Base-by-base conservation (phyloP, 37 sponge, comb jelly and placozoan genomes). In the Mnemiopsis leidyi region DNA sequence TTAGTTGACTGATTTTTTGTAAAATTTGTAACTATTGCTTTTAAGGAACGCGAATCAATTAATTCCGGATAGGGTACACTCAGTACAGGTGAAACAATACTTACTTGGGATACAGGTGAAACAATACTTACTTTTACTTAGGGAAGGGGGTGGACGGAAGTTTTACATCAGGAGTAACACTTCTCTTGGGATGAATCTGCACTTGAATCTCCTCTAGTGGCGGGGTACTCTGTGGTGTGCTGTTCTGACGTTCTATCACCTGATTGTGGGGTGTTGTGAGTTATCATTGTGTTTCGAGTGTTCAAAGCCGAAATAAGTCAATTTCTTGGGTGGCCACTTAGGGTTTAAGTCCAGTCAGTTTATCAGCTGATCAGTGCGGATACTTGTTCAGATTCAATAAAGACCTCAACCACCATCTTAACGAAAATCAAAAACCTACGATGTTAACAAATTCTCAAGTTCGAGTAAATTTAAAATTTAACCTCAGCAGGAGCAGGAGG, bases 131-230 rank as follows among this genome's bases (percentile, higher is more conserved):
- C 32, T 34, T 36, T 34, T 34, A 85, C 90, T 38, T 85, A 13
- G 36, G 48, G 67, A 85, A 85, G 39, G 90, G 90, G 0, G 90
- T 85, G 2, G 67, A 35, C 2, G 90, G 90, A 30, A 28, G 90
- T 39, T 85, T 85, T 0, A 85, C 67, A 38, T 85, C 90, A 32
- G 90, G 90, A 18, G 90, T 38, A 1, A 28, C 61, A 38, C 61
- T 38, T 39, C 90, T 85, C 61, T 85, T 85, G 26, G 36, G 90
- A 9, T 34, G 36, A 34, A 77, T 34, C 36, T 28, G 79, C 3
- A 32, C 32, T 28, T 33, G 34, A 0, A 32, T 32, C 34, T 77
- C 79, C 0, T 77, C 79, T 1, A 77, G 36, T 34, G 79, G 79
- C 0, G 79, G 79, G 0, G 79, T 77, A 34, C 36, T 77, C 79